Evolutionary conservation across 2,888 invertebrate genomes (phyloP), one percentile per base, ranked within the genome.

Genomic region (Acleris cristana): DNA sequence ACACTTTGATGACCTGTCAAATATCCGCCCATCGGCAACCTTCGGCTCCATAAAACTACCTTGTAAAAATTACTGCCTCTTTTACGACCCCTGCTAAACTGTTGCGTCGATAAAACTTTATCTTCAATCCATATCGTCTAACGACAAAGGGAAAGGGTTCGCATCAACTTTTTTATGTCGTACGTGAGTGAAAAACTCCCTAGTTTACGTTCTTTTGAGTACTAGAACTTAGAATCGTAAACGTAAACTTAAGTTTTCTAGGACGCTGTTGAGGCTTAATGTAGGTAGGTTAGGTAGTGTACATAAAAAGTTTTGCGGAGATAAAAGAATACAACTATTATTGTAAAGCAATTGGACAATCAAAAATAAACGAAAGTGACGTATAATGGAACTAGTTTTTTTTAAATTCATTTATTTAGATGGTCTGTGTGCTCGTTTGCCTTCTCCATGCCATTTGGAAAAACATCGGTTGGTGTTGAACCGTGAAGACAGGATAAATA

Each of bases 71-170:
- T 82, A 86, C 79, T 81, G 77, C 79, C 77, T 71, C 76, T 76
- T 89, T 89, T 89, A 90, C 82, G 87, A 80, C 65, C 69, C 70
- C 66, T 76, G 81, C 83, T 87, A 87, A 89, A 87, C 84, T 87
- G 86, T 86, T 83, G 83, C 82, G 84, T 80, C 84, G 80, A 88
- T 89, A 87, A 86, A 87, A 84, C 84, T 85, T 87, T 88, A 86
- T 87, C 85, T 82, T 79, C 83, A 83, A 84, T 84, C 83, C 81
- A 76, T 79, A 75, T 78, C 73, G 71, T 74, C 78, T 73, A 79
- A 76, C 62, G 62, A 63, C 58, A 63, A 67, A 67, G 57, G 58
- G 58, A 67, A 67, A 67, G 67, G 67, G 67, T 67, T 57, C 57
- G 54, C 58, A 61, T 61, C 56, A 62, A 76, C 76, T 83, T 82